phyloP scores from a whole-genome alignment of 2,888 invertebrate genomes.

The Pterostichus niger region DNA sequence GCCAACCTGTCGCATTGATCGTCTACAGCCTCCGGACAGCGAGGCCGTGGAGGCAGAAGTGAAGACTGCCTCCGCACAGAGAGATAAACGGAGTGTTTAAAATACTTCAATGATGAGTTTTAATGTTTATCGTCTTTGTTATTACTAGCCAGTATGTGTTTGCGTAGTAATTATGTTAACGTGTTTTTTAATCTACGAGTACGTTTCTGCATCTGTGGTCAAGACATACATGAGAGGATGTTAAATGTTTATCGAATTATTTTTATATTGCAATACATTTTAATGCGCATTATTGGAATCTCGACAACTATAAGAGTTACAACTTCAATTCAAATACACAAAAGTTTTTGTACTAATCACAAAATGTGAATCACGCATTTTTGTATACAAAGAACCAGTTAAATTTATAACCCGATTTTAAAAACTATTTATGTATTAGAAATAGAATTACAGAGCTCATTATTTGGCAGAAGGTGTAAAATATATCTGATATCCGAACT shows the following conservation, averaged over 20 bases:
- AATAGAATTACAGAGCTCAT: no score
- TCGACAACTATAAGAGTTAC: no score
- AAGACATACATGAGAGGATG: background rate
- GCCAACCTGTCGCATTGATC: slow-evolving; percentile 15
- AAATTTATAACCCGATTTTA: no score
- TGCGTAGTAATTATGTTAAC: slow-evolving; percentile 16
- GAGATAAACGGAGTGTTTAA: slow-evolving; percentile 21
- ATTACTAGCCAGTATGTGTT: background rate
- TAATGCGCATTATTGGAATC: no score
- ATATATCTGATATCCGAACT: no score
- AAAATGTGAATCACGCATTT: no score
- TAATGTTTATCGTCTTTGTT: slow-evolving; percentile 1
- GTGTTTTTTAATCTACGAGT: slow-evolving; percentile 3
- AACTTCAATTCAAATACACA: no score
- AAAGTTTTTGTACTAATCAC: no score
- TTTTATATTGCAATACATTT: no score
- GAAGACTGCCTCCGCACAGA: background rate
- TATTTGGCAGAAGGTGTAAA: no score
- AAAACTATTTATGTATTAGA: no score
- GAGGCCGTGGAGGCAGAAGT: background rate
- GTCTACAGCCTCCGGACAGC: slow-evolving; percentile 3
- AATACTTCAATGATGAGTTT: slow-evolving; percentile 14
- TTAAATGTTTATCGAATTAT: background rate
- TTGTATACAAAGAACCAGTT: no score
- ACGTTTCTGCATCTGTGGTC: background rate